phyloP scores from a whole-genome alignment of 1,140 invertebrate genomes.

The Meloidogyne exigua region DNA sequence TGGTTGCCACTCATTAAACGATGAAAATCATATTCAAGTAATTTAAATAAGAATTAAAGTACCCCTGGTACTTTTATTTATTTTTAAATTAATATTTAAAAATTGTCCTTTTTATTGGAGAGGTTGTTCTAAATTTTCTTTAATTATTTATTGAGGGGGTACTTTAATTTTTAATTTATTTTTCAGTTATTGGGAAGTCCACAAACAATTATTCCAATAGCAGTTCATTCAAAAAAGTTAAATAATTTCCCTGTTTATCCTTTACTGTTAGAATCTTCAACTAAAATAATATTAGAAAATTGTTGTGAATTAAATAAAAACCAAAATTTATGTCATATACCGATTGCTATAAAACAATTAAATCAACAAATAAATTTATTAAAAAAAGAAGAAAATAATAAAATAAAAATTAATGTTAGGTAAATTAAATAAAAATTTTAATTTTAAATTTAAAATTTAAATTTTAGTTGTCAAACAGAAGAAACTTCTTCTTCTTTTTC shows the following conservation, averaged over 20 bases:
- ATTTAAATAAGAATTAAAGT: too few species aligned
- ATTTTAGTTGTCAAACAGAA: not conserved
- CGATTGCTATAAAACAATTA: not conserved
- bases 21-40: constrained; percentile 23
- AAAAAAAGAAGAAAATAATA: not conserved
- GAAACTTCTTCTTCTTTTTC: not conserved
- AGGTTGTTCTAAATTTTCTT: not conserved
- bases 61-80: too few species aligned
- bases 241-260: constrained; percentile 12
- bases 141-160: not conserved
- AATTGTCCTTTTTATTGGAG: too few species aligned
- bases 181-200: constrained; percentile 15
- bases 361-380: not conserved
- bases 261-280: constrained; percentile 6
- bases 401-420: not conserved
- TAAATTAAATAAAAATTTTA: not conserved
- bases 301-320: not conserved
- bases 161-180: not conserved
- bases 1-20: constrained; percentile 12
- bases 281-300: not conserved
- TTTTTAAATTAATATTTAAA: too few species aligned
- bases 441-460: not conserved
- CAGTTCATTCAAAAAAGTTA: constrained; percentile 12
- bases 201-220: constrained; percentile 30
- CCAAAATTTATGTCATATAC: not conserved